phyloP scores from a whole-genome alignment of 1,140 invertebrate genomes.

The Goniozus legneri region DNA sequence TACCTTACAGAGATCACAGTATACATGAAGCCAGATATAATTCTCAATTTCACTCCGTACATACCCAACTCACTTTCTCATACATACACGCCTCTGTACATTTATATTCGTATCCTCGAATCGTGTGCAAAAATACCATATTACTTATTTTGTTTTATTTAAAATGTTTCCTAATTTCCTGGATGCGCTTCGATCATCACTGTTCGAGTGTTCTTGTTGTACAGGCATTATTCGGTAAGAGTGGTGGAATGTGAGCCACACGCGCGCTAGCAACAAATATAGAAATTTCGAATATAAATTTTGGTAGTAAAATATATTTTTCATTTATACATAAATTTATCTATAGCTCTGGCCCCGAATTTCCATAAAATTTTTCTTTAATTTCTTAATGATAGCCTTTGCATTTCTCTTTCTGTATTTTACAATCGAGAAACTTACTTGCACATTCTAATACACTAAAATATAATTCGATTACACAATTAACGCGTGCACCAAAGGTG shows the following conservation, averaged over 20 bases:
- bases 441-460: conserved; percentile 6
- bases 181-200: no score
- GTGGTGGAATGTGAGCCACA: conserved; percentile 53
- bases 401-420: conserved; percentile 9
- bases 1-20: conserved; percentile 54
- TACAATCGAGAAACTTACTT: conserved; percentile 16
- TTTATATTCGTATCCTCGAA: conserved; percentile 14
- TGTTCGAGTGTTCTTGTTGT: neutral
- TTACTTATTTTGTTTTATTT: conserved; percentile 4
- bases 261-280: conserved; percentile 43
- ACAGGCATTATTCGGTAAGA: conserved; percentile 1
- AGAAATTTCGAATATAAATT: conserved; percentile 55
- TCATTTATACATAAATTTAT: conserved; percentile 39
- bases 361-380: conserved; percentile 42
- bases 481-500: no score
- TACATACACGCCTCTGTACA: neutral
- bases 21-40: conserved; percentile 53
- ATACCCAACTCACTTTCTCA: conserved; percentile 9
- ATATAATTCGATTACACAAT: neutral
- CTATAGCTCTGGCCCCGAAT: conserved; percentile 51
- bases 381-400: conserved; percentile 17
- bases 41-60: conserved; percentile 34
- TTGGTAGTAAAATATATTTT: conserved; percentile 52
- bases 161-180: no score
- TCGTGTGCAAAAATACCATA: conserved; percentile 21